phyloP scores from a whole-genome alignment of 2,888 invertebrate genomes.

The Drosophila leonis region DNA sequence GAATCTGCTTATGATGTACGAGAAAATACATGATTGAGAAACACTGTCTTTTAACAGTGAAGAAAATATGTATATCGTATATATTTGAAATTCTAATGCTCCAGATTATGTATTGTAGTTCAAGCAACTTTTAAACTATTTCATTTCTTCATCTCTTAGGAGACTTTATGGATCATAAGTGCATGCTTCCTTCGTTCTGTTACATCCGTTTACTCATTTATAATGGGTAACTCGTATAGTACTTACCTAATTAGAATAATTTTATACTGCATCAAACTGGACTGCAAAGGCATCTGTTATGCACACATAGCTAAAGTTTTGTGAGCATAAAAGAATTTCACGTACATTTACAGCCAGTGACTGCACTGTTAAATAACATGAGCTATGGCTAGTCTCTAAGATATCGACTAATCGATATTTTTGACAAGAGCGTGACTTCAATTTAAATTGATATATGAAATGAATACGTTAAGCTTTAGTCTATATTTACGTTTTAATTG shows the following conservation, averaged over 20 bases:
- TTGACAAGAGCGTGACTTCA: background rate
- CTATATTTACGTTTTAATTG: slow-evolving; percentile 23
- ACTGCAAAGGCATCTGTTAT: background rate
- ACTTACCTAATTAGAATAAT: background rate
- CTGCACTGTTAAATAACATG: background rate
- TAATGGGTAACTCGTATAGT: background rate
- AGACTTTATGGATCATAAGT: no score
- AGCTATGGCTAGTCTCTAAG: background rate
- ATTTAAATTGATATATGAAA: slow-evolving; percentile 17
- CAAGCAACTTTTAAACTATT: background rate
- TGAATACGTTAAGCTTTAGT: background rate
- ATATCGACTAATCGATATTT: background rate
- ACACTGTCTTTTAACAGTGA: no score
- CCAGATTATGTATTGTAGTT: no score
- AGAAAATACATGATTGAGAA: no score
- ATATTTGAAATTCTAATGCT: no score
- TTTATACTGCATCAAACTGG: background rate
- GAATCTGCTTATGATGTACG: no score
- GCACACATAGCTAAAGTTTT: background rate
- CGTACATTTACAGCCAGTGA: background rate
- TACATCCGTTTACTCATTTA: background rate
- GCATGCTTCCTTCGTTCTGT: background rate
- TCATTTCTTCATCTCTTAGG: background rate
- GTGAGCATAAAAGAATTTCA: background rate
- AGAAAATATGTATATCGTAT: no score